Conservation (phyloP, 1,140 invertebrate species). For the Acromyrmex heyeri region DNA sequence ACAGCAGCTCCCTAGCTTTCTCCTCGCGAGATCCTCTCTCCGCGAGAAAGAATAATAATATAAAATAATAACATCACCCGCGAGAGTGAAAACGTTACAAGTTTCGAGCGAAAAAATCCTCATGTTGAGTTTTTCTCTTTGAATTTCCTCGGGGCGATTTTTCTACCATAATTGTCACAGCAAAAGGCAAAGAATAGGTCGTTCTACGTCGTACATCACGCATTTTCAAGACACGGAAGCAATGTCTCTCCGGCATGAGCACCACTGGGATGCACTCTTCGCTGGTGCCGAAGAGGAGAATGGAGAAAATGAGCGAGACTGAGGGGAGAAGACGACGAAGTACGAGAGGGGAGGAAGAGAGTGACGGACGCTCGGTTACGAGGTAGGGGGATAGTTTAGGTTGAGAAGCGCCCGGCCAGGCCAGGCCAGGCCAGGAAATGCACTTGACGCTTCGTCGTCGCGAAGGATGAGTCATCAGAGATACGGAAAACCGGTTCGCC, state of each 20-base stretch:
- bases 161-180: background rate
- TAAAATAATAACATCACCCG: background rate
- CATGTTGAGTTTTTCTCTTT: background rate
- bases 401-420: conserved; percentile 72
- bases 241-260: conserved; percentile 57
- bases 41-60: background rate
- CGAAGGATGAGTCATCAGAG: conserved; percentile 84
- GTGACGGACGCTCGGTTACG: conserved; percentile 27
- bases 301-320: conserved; percentile 41
- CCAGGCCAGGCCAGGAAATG: conserved; percentile 83
- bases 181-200: background rate
- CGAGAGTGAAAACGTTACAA: background rate
- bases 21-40: background rate
- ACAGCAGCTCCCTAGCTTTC: conserved; percentile 15
- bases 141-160: background rate
- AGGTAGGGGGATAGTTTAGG: conserved; percentile 70
- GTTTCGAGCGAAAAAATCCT: background rate
- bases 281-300: conserved; percentile 40
- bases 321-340: conserved; percentile 1
- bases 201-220: background rate
- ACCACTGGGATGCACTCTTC: conserved; percentile 69
- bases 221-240: background rate
- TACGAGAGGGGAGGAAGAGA: conserved; percentile 34
- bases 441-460: conserved; percentile 84
- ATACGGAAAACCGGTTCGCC: conserved; percentile 85